A percentile compares a stretch with the other conserved stretches of the same genome.
phyloP scores from a whole-genome alignment of 2,797 vertebrate genomes.

The Parotocinclus haroldoi region DNA sequence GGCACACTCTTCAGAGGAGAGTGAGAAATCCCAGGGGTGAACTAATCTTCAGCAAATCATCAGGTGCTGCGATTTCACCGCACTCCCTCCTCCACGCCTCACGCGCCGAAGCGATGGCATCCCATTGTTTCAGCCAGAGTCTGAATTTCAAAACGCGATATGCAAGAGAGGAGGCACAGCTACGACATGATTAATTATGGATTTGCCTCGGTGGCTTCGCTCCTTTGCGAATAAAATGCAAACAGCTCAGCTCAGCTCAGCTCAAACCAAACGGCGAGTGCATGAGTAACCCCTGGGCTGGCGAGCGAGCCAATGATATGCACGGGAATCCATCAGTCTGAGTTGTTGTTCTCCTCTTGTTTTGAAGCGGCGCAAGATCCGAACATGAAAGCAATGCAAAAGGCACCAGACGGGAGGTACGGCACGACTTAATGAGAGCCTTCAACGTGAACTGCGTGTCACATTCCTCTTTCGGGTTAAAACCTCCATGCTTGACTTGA shows the following conservation, averaged over 20 bases:
- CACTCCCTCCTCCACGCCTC: slow-evolving; percentile 32
- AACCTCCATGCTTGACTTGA: too few species aligned
- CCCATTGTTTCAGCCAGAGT: slow-evolving; percentile 32
- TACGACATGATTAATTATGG: slow-evolving; percentile 47
- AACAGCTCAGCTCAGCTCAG: slow-evolving; percentile 22
- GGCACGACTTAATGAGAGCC: slow-evolving; percentile 14
- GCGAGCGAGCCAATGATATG: slow-evolving; percentile 15
- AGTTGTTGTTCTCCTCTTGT: not conserved
- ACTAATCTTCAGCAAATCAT: too few species aligned
- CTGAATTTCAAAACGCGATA: slow-evolving; percentile 43
- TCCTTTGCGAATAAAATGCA: slow-evolving; percentile 28
- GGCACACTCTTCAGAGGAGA: too few species aligned
- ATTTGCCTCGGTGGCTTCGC: slow-evolving; percentile 30
- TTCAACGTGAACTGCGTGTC: not conserved
- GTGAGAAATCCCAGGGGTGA: too few species aligned
- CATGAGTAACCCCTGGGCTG: slow-evolving; percentile 11
- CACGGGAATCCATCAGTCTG: slow-evolving; percentile 18
- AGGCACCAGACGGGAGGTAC: not conserved
- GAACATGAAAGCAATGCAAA: slow-evolving; percentile 17
- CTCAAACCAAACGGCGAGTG: slow-evolving; percentile 22
- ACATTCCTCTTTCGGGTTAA: too few species aligned
- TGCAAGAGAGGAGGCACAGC: slow-evolving; percentile 40
- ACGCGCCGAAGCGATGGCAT: slow-evolving; percentile 47
- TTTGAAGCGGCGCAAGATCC: slow-evolving; percentile 1
- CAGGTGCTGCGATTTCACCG: slow-evolving; percentile 8